phyloP scores from a whole-genome alignment of 2,888 invertebrate genomes.

The Onthophagus sagittarius region DNA sequence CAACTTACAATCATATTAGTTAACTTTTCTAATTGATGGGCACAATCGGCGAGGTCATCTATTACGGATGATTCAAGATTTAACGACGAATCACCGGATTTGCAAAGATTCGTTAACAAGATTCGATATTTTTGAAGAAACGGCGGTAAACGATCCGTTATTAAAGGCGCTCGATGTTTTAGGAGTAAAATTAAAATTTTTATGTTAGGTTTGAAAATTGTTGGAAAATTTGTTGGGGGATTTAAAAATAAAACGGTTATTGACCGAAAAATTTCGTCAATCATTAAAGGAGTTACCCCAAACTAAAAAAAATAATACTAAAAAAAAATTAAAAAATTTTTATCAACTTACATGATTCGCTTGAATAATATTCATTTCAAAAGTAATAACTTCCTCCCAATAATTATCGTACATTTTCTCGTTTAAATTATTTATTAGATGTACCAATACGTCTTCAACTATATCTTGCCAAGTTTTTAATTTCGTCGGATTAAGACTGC shows the following conservation, averaged over 20 bases:
- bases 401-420: conserved; percentile 29
- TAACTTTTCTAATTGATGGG: conserved; percentile 46
- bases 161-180: conserved; percentile 38
- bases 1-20: conserved; percentile 40
- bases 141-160: conserved; percentile 43
- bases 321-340: not conserved
- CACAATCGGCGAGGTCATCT: conserved; percentile 39
- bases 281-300: conserved; percentile 6
- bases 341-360: conserved; percentile 37
- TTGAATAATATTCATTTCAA: conserved; percentile 38
- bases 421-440: conserved; percentile 30
- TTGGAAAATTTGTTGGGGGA: conserved; percentile 29
- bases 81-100: conserved; percentile 35
- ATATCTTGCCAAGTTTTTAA: conserved; percentile 34
- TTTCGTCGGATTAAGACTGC: conserved; percentile 40
- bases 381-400: conserved; percentile 34
- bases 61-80: conserved; percentile 26
- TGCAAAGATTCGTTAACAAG: conserved; percentile 38
- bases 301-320: conserved; percentile 13
- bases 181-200: conserved; percentile 39
- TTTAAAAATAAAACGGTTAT: conserved; percentile 26
- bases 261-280: conserved; percentile 37
- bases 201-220: conserved; percentile 32
- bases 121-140: conserved; percentile 43
- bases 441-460: conserved; percentile 36